Evolutionary conservation across 2,888 invertebrate species (phyloP), one percentile per base, ranked within the genome.

Genomic region (Campaea margaritaria): DNA sequence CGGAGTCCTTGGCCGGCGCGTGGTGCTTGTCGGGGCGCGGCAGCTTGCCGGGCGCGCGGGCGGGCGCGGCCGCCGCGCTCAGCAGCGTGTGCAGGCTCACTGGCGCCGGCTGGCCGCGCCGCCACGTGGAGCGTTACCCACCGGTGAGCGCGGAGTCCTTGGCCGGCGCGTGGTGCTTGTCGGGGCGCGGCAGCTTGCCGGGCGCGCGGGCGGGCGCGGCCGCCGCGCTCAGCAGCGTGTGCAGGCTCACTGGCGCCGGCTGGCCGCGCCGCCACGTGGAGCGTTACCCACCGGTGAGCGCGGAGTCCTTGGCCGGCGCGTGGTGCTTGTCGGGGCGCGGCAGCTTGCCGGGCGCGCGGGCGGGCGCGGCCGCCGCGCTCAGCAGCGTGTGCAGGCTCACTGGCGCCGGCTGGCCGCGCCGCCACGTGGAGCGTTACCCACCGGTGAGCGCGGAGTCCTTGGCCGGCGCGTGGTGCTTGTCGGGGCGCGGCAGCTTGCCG

Each of bases 371-470:
- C 66, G 83, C 82, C 36, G 87, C 83, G n/a, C n/a, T n/a, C 72
- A 93, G 82, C 68, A 92, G 74, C 51, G 91, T 86, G 80, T 91
- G 90, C 42, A 91, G 78, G 69, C 88, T 87, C 65, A 91, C 89
- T 3, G 91, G 81, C 59, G 89, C 85, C 82, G 75, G 73, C 78
- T 87, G 73, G 90, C 90, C 0, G 87, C 79, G 49, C 82, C 84
- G 0, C 70, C 52, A 81, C 77, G 67, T 85, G 85, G 7, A 90
- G 75, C 0, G 90, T n/a, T n/a, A n/a, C n/a, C n/a, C 65, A 88
- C 89, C 86, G 4, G 83, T 78, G 48, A 86, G 81, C 0, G 81
- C 62, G 13, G 78, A 71, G 13, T 85, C 87, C 70, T 84, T 86
- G 64, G 76, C 76, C 48, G 82, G 86, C 67, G 72, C 70, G 45